Percentiles rank a stretch among this genome's conserved stretches.
Conservation (phyloP, 2,888 invertebrate genomes). For the Hemicrepidius hirtus region DNA sequence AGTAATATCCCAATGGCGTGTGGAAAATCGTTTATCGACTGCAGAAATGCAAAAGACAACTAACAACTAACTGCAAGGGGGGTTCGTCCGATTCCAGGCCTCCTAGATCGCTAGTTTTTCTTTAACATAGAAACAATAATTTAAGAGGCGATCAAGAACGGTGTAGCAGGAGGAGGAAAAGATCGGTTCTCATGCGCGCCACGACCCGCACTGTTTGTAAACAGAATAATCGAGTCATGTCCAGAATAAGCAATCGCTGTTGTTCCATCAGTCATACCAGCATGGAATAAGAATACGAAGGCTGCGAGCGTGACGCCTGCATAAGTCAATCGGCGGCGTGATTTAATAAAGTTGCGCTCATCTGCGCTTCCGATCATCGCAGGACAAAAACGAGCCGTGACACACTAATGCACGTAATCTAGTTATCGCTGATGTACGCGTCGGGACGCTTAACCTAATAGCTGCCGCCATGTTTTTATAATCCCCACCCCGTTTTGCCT, state of each 20-base stretch:
- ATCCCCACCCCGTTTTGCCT: slow-evolving; percentile 53
- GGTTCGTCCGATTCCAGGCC: too few relatives aligned
- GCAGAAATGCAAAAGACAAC: too few relatives aligned
- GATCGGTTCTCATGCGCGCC: slow-evolving; percentile 65
- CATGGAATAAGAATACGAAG: slow-evolving; percentile 51
- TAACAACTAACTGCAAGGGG: too few relatives aligned
- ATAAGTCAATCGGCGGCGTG: slow-evolving; percentile 56
- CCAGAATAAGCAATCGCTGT: slow-evolving; percentile 66
- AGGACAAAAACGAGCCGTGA: slow-evolving; percentile 66
- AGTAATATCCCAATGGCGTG: slow-evolving; percentile 36
- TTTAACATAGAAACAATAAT: too few relatives aligned
- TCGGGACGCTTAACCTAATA: slow-evolving; percentile 61
- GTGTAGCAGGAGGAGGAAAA: slow-evolving; percentile 29
- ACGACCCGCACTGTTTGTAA: slow-evolving; percentile 69
- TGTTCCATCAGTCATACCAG: slow-evolving; percentile 53
- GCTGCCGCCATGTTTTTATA: slow-evolving; percentile 61
- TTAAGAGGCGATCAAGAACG: neutral
- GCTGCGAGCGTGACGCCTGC: slow-evolving; percentile 46
- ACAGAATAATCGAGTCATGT: slow-evolving; percentile 70
- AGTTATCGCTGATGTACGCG: slow-evolving; percentile 62
- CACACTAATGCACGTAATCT: slow-evolving; percentile 69
- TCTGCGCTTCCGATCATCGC: slow-evolving; percentile 57
- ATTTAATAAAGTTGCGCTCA: slow-evolving; percentile 60
- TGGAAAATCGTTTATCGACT: slow-evolving; percentile 27
- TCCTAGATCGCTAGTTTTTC: too few relatives aligned